Base-by-base conservation (phyloP, 2,113 vertebrate genomes). In the Sceloporus undulatus region DNA sequence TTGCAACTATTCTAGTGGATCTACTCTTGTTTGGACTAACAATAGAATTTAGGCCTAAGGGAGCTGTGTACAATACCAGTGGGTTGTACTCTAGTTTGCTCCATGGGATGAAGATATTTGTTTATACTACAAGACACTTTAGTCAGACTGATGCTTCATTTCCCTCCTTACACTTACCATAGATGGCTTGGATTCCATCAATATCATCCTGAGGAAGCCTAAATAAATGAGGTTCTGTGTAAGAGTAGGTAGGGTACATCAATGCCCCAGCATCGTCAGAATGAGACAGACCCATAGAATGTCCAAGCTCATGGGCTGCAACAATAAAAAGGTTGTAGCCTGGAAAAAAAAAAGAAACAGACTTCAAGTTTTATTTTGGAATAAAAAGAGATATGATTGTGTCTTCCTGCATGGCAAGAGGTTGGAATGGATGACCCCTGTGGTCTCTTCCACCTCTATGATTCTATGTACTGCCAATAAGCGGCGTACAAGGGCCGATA, bases 291-390 rank as follows among this genome's bases (percentile, higher is more conserved):
- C 98, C 99, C 91, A 99, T 87, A 0, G 98, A 97, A 92, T 99
- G 98, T 68, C 99, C 99, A 80, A 99, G 97, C 93, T 99, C 99
- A 92, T 99, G 99, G 85, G 98, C 98, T 78, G 98, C 94, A 56
- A 99, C 98, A 76, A 98, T 79, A 95, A 99, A 98, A 86, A 99
- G 96, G 82, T 98, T 96, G 76, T 97, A 97, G 3, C 97, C 99
- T 99, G 92, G n/a, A 59, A 27, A 91, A 93, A 10, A 83, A 54
- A 93, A 92, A 70, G 27, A 34, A 40, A 56, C 5, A 11, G 38
- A 56, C 29, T 23, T 34, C 34, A 54, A 21, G 2, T 66, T 70
- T 87, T 19, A 8, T 18, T 59, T 70, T 62, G 59, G 59, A 62
- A 62, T 23, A 9, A 6, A 25, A 38, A 71, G 62, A 48, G 6